These are phyloP conservation scores for Pseudomyrmex cubaensis DNA, from an alignment of 1,140 invertebrate genomes.

Conservation along the genomic window DNA sequence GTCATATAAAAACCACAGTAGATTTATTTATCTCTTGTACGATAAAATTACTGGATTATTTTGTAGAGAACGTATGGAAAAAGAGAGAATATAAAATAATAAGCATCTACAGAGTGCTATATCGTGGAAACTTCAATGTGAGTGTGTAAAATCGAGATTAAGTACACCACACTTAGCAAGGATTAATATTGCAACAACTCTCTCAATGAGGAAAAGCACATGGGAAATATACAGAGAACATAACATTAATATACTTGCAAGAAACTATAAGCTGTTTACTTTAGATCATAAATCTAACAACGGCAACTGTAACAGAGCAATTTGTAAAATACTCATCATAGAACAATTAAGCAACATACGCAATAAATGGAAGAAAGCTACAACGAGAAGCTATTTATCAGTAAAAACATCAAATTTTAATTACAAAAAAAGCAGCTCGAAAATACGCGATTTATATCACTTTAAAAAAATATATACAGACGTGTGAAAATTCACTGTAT, in stretches of 20 bases:
- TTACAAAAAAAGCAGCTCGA: no score
- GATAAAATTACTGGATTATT: slow-evolving; percentile 56
- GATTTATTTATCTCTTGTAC: slow-evolving; percentile 8
- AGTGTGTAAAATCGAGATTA: slow-evolving; percentile 11
- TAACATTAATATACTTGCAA: slow-evolving; percentile 10
- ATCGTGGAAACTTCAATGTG: slow-evolving; percentile 17
- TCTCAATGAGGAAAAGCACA: slow-evolving; percentile 5
- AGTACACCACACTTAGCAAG: no score
- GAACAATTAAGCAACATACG: not conserved
- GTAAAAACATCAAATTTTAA: no score
- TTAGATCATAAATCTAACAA: slow-evolving; percentile 10
- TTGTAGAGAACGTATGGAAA: slow-evolving; percentile 25
- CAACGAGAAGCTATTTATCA: slow-evolving; percentile 1
- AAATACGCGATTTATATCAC: no score
- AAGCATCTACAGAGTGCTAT: slow-evolving; percentile 32
- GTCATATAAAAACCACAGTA: slow-evolving; percentile 2
- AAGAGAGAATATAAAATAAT: slow-evolving; percentile 44
- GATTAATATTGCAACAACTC: slow-evolving; percentile 20
- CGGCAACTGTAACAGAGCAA: not conserved
- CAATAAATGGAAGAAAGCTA: slow-evolving; percentile 21
- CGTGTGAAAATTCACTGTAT: not conserved
- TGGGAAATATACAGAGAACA: slow-evolving; percentile 9
- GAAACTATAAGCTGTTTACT: slow-evolving; percentile 33
- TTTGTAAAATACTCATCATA: not conserved
- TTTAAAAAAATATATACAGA: not conserved